Base-by-base conservation (phyloP, 2,797 vertebrate species). In the Mormyrops attenuatus region DNA sequence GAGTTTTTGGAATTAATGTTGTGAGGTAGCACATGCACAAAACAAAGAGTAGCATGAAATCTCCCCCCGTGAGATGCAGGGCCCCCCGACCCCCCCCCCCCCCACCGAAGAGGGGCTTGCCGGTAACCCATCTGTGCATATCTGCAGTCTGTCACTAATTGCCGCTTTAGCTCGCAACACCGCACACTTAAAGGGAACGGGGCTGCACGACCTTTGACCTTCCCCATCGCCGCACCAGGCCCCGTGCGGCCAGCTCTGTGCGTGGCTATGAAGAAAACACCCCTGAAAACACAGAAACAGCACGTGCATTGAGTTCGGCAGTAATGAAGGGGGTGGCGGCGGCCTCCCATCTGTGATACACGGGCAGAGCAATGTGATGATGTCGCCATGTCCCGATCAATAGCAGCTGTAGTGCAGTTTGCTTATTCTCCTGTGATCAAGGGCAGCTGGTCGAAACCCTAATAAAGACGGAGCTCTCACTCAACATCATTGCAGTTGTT, bases 121-220 rank as follows among this genome's bases (percentile, higher is more conserved):
- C 44, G 87, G 17, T 69, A 88, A 47, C 57, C 57, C 87, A 69
- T 88, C 87, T 88, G 57, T 88, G 87, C 57, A n/a, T 26, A 69
- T 44, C n/a, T 69, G 50, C 22, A 66, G 87, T 49, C 57, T 88
- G 87, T 88, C 57, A 22, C 60, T 88, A 88, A 88, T 88, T 88
- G 87, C 87, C 2, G 22, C 17, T 88, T 88, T 22, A 88, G 60
- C 38, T 44, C 55, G 7, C 20, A 44, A 44, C 55, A 15, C 3
- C 34, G 34, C 26, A 47, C 87, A 9, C 30, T 63, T 44, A 41
- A 47, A 44, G 20, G 38, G 53, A 88, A 44, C 7, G 17, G 38
- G 30, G 87, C 41, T 20, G 38, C 34, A 41, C 52, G 22, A 7
- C 20, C 41, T 47, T 34, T 87, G 52, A 38, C 85, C 52, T 44